Base-by-base conservation (phyloP, 2,113 vertebrate genomes). In the Clarias macrocephalus region DNA sequence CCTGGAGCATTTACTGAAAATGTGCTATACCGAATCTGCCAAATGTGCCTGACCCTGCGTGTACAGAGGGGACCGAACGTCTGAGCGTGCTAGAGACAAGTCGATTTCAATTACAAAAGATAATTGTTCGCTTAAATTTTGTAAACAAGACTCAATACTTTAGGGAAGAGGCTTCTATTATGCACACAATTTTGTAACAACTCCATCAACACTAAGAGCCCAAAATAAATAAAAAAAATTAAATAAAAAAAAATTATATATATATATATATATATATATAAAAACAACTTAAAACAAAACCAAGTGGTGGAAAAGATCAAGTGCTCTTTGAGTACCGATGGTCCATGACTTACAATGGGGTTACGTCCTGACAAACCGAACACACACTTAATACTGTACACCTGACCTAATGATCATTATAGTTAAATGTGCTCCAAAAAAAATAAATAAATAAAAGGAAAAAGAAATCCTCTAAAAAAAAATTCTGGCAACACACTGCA, bases 61-160 rank as follows among this genome's bases (percentile, higher is more conserved):
- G 60, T 37, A 25, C 79, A 42, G 16, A 13, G 37, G 56, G 77
- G 77, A 80, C 54, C 0, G 56, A 37, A 80, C 19, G 57, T 60
- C 79, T 60, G 56, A 60, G 21, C 10, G 28, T 11, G 0, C 57
- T 6, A 15, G 30, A 25, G 16, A 56, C 52, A 28, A 30, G 75
- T 56, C 52, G 52, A 79, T 79, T 56, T 79, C 75, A 79, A 79
- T 79, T 79, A 79, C 75, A 56, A 79, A 79, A 56, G 25, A 18
- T 79, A 56, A 79, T 79, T 79, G 75, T 57, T 52, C 1, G 28
- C 25, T 15, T 76, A 52, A 16, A 16, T 54, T 76, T 54, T 76
- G 73, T 79, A 79, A 56, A 79, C 75, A 79, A 56, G 15, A 56
- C 52, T 56, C 48, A 28, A 28, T 28, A 54, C 75, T n/a, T n/a